phyloP scores from a whole-genome alignment of 2,113 vertebrate species.

The Menura novaehollandiae region DNA sequence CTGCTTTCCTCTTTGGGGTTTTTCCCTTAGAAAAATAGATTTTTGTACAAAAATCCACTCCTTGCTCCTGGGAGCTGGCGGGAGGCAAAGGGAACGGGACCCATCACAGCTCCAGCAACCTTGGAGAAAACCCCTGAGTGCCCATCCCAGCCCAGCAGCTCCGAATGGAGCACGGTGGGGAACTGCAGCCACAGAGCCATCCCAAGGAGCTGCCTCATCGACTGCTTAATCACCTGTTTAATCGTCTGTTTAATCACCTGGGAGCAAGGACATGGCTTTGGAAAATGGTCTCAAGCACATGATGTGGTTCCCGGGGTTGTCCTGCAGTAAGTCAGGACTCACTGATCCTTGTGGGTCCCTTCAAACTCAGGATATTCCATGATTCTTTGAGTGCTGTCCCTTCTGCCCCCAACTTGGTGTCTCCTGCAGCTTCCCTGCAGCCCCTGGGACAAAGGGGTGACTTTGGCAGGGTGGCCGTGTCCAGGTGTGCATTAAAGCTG shows the following conservation, averaged over 20 bases:
- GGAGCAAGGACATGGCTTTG: background rate
- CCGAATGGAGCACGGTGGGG: accelerated
- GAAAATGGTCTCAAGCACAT: accelerated
- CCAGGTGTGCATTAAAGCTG: background rate
- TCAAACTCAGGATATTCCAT: background rate
- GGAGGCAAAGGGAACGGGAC: accelerated
- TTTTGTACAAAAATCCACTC: background rate
- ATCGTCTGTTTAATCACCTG: background rate
- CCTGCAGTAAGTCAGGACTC: background rate
- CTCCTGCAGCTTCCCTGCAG: background rate
- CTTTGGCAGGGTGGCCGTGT: accelerated
- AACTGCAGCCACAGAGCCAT: accelerated
- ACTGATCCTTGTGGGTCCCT: background rate
- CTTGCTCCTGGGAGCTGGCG: background rate
- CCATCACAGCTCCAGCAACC: accelerated
- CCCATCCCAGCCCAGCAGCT: background rate
- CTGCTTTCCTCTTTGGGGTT: background rate
- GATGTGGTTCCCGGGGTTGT: no score
- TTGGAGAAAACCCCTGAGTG: accelerated
- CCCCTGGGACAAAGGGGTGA: accelerated
- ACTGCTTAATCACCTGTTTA: background rate
- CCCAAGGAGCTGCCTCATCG: background rate
- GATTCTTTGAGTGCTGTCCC: no score
- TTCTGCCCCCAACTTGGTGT: background rate
- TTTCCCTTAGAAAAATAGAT: background rate